Conservation (phyloP, 2,797 vertebrate genomes). For the Hybognathus amarus region DNA sequence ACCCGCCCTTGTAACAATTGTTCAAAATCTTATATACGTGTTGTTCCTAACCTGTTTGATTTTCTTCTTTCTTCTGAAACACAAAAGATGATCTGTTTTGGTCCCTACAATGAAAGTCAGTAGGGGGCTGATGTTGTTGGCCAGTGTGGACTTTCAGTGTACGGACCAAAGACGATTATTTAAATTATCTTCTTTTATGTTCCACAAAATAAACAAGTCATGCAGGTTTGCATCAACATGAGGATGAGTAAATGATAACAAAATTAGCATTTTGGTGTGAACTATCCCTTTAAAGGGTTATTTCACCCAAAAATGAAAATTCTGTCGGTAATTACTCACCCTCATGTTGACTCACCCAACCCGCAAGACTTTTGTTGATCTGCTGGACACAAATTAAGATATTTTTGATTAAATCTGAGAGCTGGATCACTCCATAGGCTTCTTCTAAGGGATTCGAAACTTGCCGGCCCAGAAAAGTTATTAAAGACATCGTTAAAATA, state of each 20-base stretch:
- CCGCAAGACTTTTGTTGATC: too few species aligned
- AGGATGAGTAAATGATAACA: not conserved
- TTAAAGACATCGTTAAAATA: too few species aligned
- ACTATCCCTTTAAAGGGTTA: too few species aligned
- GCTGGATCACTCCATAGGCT: too few species aligned
- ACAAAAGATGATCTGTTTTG: not conserved
- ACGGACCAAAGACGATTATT: not conserved
- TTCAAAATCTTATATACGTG: not conserved
- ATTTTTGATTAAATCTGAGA: too few species aligned
- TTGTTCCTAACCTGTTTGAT: not conserved
- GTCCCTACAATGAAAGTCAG: not conserved
- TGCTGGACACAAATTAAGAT: too few species aligned
- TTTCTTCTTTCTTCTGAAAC: constrained; percentile 20
- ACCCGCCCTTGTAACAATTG: too few species aligned
- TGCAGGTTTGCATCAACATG: not conserved
- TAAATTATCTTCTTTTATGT: not conserved
- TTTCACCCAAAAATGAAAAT: too few species aligned
- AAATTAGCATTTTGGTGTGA: not conserved
- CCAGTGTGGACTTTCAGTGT: not conserved
- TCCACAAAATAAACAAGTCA: constrained; percentile 12
- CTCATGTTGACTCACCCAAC: too few species aligned
- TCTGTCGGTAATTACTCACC: too few species aligned
- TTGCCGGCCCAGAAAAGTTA: too few species aligned
- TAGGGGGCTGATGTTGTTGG: not conserved
- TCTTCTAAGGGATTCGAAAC: too few species aligned